Evolutionary conservation across 1,140 invertebrate genomes (phyloP).

Genomic region (Lethrus apterus): DNA sequence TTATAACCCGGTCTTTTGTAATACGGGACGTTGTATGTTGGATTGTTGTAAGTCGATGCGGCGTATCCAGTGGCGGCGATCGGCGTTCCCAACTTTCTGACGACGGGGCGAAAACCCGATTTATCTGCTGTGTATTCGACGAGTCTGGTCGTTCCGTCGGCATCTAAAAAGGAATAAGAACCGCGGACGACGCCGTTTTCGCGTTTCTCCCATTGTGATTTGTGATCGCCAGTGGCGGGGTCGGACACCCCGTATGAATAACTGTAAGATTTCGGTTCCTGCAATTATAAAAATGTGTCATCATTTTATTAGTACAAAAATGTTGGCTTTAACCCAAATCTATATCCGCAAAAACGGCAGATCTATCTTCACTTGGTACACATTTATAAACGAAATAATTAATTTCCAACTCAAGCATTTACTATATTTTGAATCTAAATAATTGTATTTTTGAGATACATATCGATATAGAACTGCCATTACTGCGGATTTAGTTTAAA

Average conservation of each 20-base stretch:
- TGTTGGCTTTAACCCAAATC: background rate
- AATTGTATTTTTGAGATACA: too few species aligned
- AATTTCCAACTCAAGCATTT: too few species aligned
- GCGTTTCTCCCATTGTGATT: conserved; percentile 44
- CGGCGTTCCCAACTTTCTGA: conserved; percentile 31
- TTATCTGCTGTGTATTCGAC: conserved; percentile 46
- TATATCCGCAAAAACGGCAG: too few species aligned
- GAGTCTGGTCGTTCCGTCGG: conserved; percentile 43
- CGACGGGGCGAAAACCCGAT: conserved; percentile 43
- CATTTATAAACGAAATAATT: background rate
- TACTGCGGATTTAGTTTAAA: too few species aligned
- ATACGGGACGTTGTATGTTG: background rate
- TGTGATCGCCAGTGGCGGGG: conserved; percentile 45
- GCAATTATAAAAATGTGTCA: conserved; percentile 11
- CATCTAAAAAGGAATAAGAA: conserved; percentile 43
- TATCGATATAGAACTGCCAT: too few species aligned
- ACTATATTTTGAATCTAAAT: too few species aligned
- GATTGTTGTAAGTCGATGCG: background rate
- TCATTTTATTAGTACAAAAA: background rate
- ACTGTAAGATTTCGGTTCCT: conserved; percentile 38
- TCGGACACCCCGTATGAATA: conserved; percentile 46
- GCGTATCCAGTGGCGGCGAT: background rate
- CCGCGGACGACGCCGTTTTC: conserved; percentile 45
- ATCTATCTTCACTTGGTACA: background rate
- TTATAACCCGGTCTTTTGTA: background rate